Percentiles rank a stretch among this genome's conserved stretches.
Evolutionary conservation across 2,797 vertebrate species (phyloP).

Genomic region (Phylloscopus collybita): DNA sequence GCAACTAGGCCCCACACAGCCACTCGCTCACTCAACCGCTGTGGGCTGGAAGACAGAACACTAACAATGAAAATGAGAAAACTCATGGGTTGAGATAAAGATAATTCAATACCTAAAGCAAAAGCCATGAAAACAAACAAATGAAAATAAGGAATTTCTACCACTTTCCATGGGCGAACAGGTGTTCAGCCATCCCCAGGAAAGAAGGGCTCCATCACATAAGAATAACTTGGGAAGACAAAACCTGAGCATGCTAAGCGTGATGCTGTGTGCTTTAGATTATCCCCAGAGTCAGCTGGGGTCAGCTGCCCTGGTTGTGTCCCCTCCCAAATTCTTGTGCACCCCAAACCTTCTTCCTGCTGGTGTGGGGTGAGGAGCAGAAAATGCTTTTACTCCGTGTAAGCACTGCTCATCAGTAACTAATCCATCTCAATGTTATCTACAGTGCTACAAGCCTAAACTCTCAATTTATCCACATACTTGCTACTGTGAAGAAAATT

Average conservation of each 20-base stretch:
- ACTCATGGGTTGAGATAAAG: rapidly evolving
- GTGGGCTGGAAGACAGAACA: neutral
- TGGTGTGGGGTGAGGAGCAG: neutral
- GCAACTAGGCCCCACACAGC: neutral
- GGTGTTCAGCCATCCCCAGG: neutral
- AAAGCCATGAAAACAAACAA: neutral
- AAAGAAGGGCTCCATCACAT: neutral
- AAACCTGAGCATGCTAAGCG: neutral
- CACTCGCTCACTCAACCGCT: rapidly evolving
- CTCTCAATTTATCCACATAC: neutral
- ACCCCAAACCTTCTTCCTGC: rapidly evolving
- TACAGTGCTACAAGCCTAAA: neutral
- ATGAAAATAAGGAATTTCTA: neutral
- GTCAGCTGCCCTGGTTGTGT: neutral
- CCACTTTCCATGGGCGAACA: neutral
- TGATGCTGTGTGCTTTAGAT: neutral
- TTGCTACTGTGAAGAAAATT: neutral
- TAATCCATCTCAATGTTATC: neutral
- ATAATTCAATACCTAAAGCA: neutral
- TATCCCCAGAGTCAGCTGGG: neutral
- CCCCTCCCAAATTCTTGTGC: neutral
- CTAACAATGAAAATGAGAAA: neutral
- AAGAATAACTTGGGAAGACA: neutral
- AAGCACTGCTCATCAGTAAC: neutral
- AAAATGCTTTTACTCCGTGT: neutral